Evolutionary conservation across 2,797 vertebrate species (phyloP), one percentile per base, ranked within the genome.

Genomic region (Pantherophis alleghaniensis): DNA sequence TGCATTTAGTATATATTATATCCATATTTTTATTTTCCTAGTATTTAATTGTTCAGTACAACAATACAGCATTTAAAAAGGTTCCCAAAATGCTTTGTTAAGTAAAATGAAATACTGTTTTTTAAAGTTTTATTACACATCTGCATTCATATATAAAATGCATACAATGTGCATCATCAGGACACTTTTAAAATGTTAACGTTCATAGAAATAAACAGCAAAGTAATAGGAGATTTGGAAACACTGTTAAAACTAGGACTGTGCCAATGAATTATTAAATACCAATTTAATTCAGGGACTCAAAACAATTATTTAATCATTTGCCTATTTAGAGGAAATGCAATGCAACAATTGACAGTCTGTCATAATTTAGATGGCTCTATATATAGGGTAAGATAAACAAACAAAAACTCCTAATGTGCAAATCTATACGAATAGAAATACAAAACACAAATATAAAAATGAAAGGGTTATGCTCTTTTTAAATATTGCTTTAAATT

Each of bases 171-270:
- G 98, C 97, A 97, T 94, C 96, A 97, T 92, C 93, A 97, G 95
- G 97, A 97, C 95, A 96, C 93, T 97, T 96, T 97, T 97, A 96
- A 97, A 94, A 97, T 95, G 96, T 97, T 97, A 98, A 97, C 97
- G 98, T 98, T 97, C 97, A 98, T 91, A 95, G 95, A 95, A 97
- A 97, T 88, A 96, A 95, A 97, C 59, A 97, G 96, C 97, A 94
- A 97, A 94, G 90, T 94, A 94, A 97, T 96, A 94, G 95, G 97
- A 97, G 92, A 0, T 96, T 97, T 98, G 97, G 98, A 98, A 98
- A 97, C 96, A 96, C 96, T 97, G 95, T 97, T 96, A 97, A 98
- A 98, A 97, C 97, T 98, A 98, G 98, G 97, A 96, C 98, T 98
- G 98, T 98, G 98, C 98, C 98, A 98, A 98, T 98, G 97, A 94